Percentiles rank a stretch among this genome's conserved stretches.
Evolutionary conservation across 2,888 invertebrate genomes (phyloP).

Genomic region (Lasioglossum pauxillum): DNA sequence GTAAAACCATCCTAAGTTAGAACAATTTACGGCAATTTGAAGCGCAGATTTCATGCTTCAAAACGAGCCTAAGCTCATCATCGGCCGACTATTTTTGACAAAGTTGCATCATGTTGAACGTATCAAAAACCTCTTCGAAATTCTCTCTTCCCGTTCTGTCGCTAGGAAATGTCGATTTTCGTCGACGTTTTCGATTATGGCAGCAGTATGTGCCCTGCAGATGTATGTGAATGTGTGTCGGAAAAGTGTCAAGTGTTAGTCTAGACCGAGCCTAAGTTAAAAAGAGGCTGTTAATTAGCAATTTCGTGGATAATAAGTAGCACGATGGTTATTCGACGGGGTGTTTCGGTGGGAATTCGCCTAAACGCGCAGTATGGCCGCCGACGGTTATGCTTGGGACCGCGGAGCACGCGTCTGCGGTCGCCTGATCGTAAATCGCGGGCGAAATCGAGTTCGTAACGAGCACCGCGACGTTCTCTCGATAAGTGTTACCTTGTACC

Average conservation of each 20-base stretch:
- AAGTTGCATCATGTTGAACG: neutral
- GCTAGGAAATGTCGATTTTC: neutral
- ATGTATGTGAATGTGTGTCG: neutral
- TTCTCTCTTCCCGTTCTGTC: neutral
- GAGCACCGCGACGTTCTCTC: constrained; percentile 4
- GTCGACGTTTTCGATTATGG: neutral
- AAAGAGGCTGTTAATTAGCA: neutral
- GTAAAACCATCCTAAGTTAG: neutral
- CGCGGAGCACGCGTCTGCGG: neutral
- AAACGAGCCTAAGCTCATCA: neutral
- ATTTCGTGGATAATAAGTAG: neutral
- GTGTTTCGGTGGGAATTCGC: neutral
- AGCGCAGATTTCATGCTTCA: neutral
- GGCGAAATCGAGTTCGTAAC: constrained; percentile 6
- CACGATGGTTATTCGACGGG: neutral
- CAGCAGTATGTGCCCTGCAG: neutral
- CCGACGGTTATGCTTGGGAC: neutral
- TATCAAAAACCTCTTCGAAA: neutral
- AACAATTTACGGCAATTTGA: neutral
- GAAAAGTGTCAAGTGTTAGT: neutral
- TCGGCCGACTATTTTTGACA: neutral
- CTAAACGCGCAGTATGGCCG: neutral
- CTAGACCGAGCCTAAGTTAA: neutral
- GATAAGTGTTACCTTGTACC: constrained; percentile 2
- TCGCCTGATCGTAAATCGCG: neutral